Evolutionary conservation across 2,888 invertebrate species (phyloP), one percentile per base, ranked within the genome.

Genomic region (Acronicta alni): DNA sequence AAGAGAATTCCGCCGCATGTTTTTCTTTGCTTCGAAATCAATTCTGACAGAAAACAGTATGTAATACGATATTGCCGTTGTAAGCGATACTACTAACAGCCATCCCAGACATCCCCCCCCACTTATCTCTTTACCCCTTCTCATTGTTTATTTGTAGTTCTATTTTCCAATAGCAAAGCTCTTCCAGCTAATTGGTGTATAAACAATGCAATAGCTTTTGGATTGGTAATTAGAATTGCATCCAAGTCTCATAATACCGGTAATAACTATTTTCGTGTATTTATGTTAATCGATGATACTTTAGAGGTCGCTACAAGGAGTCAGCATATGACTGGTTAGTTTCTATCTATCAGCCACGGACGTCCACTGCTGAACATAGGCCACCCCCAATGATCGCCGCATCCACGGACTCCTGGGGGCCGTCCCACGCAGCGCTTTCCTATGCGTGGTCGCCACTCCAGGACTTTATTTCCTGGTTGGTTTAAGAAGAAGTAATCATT

Each of bases 101-200:
- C 10, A 8, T n/a, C 16, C 48, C 38, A 46, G 15, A 5, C 12
- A 10, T 12, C 12, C 14, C 38, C 20, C 12, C 2, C 1, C 18
- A 17, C 35, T 14, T 17, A 9, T 9, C 6, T 4, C 39, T 49
- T 55, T 38, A 49, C 12, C 26, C 15, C 16, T 9, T 38, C n/a
- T 18, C 37, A 20, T 61, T 39, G 38, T 46, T 39, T 9, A 20
- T 38, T 23, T 49, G 16, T 37, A 10, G 16, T 30, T n/a, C 18
- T 51, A 47, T 57, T 49, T 52, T 17, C 38, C 12, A 20, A 67
- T 67, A 47, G 6, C 20, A 9, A 20, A 41, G 17, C 39, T 7
- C 12, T 37, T 30, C 7, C 30, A 39, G 26, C 35, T 43, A 54
- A 66, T 59, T 51, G 46, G 20, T 17, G 6, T 15, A 35, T 20